Percentiles rank a stretch among this genome's conserved stretches.
Evolutionary conservation across 2,113 vertebrate species (phyloP).

Genomic region (Edolisoma coerulescens): DNA sequence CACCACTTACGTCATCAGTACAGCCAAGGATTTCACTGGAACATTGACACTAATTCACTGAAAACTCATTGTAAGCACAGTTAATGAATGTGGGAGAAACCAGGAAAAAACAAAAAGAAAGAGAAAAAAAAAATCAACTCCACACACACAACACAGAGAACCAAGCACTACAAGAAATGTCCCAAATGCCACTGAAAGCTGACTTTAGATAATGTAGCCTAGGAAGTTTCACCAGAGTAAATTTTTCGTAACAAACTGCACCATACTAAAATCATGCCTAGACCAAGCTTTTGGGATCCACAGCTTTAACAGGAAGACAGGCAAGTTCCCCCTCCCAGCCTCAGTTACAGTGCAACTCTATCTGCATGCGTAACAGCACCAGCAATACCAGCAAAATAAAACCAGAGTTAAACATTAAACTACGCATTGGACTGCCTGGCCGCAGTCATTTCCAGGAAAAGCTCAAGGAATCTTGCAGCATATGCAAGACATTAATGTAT

Average conservation of each 20-base stretch:
- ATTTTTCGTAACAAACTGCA: neutral
- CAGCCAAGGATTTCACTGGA: neutral
- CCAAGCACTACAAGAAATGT: neutral
- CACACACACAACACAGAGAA: neutral
- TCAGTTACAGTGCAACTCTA: neutral
- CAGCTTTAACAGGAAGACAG: neutral
- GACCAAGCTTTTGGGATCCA: neutral
- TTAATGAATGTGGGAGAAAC: neutral
- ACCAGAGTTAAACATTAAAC: neutral
- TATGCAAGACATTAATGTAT: accelerated
- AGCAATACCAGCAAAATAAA: neutral
- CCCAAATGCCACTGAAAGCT: neutral
- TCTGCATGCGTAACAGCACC: accelerated
- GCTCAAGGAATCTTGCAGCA: neutral
- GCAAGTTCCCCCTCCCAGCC: neutral
- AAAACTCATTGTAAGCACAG: neutral
- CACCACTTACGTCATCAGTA: neutral
- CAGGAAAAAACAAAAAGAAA: neutral
- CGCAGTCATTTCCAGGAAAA: neutral
- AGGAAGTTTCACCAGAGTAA: neutral
- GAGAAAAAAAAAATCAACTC: neutral
- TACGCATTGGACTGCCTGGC: neutral
- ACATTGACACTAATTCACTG: neutral
- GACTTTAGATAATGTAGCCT: neutral
- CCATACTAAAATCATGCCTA: neutral